phyloP scores from a whole-genome alignment of 2,888 invertebrate species.

The Scrobipalpa costella region DNA sequence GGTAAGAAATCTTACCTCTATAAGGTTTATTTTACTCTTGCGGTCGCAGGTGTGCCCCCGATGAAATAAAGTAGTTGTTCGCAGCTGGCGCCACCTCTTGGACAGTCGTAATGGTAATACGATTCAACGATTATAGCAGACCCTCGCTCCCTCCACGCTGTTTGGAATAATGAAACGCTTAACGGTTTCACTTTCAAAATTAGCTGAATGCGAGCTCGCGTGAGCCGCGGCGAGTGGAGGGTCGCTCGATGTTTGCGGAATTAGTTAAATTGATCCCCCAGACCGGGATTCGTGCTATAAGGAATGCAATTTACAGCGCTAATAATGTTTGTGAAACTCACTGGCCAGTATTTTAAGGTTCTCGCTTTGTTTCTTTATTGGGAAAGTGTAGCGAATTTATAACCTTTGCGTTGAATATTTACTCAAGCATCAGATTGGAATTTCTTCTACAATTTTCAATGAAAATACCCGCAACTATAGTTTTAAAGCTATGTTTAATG shows the following conservation, averaged over 20 bases:
- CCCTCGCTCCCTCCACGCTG: slow-evolving; percentile 49
- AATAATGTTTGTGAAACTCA: background rate
- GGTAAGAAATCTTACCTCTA: no score
- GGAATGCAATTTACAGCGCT: slow-evolving; percentile 5
- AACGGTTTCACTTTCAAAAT: slow-evolving; percentile 67
- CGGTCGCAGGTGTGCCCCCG: slow-evolving; percentile 42
- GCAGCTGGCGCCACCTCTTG: slow-evolving; percentile 72
- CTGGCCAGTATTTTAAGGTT: background rate
- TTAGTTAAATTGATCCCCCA: slow-evolving; percentile 25
- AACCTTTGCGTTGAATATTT: no score
- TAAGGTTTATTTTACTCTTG: no score
- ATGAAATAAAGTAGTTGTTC: slow-evolving; percentile 74
- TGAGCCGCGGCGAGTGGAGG: slow-evolving; percentile 28
- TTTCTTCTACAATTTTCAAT: no score
- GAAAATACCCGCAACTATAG: no score
- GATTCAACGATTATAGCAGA: slow-evolving; percentile 75
- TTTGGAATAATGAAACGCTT: slow-evolving; percentile 74
- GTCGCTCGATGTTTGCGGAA: slow-evolving; percentile 26
- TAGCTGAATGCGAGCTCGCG: slow-evolving; percentile 56
- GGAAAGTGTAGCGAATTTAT: no score
- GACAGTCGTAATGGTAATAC: slow-evolving; percentile 78
- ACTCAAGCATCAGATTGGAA: no score
- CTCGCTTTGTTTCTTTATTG: background rate
- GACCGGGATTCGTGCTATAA: slow-evolving; percentile 7
- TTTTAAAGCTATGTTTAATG: no score